Evolutionary conservation across 37 sponge, comb jelly and placozoan species (phyloP).

Genomic region (Halisarca cf. caerulea): DNA sequence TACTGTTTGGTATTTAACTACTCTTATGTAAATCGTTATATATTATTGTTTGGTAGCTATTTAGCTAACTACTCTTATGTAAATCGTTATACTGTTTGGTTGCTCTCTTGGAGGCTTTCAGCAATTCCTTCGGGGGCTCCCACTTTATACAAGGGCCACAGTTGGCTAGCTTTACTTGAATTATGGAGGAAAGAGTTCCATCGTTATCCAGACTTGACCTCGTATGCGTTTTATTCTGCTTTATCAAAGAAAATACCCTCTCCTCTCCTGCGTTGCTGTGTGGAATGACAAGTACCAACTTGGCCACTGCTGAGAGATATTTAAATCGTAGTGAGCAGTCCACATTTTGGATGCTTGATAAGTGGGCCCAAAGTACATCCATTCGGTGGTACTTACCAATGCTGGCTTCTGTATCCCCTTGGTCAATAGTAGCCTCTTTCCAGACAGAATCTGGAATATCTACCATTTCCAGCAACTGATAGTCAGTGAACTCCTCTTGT

Average conservation of each 20-base stretch:
- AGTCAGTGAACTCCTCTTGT: conserved; percentile 30
- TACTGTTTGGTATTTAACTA: too few relatives aligned
- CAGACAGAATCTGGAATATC: conserved; percentile 25
- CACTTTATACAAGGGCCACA: not conserved
- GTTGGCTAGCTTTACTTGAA: conserved; percentile 13
- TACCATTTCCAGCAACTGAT: conserved; percentile 15
- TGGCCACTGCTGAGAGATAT: conserved; percentile 12
- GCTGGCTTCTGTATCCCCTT: conserved; percentile 10
- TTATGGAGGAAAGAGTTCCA: conserved; percentile 22
- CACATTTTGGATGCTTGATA: not conserved
- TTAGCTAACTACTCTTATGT: too few relatives aligned
- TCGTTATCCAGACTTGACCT: conserved; percentile 12
- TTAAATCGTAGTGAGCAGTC: conserved; percentile 2
- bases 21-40: too few relatives aligned
- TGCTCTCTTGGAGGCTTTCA: conserved; percentile 6
- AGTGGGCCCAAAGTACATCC: conserved; percentile 29
- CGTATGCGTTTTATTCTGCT: conserved; percentile 13
- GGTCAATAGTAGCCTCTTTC: conserved; percentile 17
- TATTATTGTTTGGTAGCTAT: too few relatives aligned
- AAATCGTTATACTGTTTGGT: conserved; percentile 18
- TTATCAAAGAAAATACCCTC: conserved; percentile 30
- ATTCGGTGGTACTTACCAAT: conserved; percentile 16
- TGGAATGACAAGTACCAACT: conserved; percentile 3
- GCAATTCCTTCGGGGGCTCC: conserved; percentile 21
- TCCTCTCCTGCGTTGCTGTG: conserved; percentile 32